Evolutionary conservation across 23 tunicate genomes (phyloP), one percentile per base, ranked within the genome.

Genomic region (Ascidia mentula): DNA sequence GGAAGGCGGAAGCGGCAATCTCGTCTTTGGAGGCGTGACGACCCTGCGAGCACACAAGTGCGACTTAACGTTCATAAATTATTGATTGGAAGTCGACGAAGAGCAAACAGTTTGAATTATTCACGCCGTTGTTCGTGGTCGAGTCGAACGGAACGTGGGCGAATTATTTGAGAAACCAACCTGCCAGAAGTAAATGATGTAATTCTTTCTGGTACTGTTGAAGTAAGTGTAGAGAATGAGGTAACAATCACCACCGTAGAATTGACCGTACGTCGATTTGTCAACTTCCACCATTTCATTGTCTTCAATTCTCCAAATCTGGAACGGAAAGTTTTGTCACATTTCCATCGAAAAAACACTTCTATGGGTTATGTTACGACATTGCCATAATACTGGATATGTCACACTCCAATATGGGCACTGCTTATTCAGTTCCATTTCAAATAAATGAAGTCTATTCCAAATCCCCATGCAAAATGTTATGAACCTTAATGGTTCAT

Each of bases 171-270:
- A 3, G 15, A 42, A 28, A 83, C 81, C 32, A 37, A 90, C 99
- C 89, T 92, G 99, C 99, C 99, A 95, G 73, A 77, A 89, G 53
- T 95, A 95, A 37, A 95, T 86, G 85, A 95, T 90, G 81, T 82
- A 85, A n/a, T 79, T 34, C 75, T 90, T 84, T 59, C 45, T 86
- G 61, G 76, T 76, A 78, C 81, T 81, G 75, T 83, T 82, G 45
- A 61, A 30, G 40, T 95, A 95, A 0, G 96, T 95, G 84, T 95
- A 95, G 77, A 95, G 74, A 37, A 95, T 76, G 53, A 95, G 75
- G 80, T 95, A 95, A 72, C 99, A 95, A 60, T 95, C 99, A 24
- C 99, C 99, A 20, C 99, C 99, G 72, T 95, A 95, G 75, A 95
- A 95, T 40, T 86, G 95, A 33, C 99, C 99, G 77, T 93, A 84